These are phyloP conservation scores for Parapristionchus giblindavisi DNA, from an alignment of 2,888 invertebrate genomes.

Conservation along the genomic window DNA sequence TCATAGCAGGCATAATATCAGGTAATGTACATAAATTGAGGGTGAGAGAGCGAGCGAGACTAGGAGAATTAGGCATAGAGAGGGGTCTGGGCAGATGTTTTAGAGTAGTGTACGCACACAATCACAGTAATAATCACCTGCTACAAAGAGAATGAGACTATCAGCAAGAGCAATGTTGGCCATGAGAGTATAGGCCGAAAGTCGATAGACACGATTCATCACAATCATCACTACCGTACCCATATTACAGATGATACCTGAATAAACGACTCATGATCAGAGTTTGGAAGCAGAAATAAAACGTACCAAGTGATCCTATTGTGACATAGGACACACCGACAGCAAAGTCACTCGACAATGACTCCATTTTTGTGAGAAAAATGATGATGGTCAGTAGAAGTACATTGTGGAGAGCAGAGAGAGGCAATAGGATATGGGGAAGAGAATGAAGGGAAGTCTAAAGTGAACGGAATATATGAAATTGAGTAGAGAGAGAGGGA, in stretches of 20 bases:
- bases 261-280: neutral
- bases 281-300: neutral
- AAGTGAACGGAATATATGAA: too few species aligned
- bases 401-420: neutral
- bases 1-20: too few species aligned
- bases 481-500: too few species aligned
- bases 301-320: slow-evolving; percentile 19
- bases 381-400: neutral
- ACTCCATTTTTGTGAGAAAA: neutral
- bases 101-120: too few species aligned
- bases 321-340: slow-evolving; percentile 28
- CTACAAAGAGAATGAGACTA: slow-evolving; percentile 47
- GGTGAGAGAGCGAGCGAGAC: too few species aligned
- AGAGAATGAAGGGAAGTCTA: neutral
- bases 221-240: slow-evolving; percentile 65
- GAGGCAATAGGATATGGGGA: neutral
- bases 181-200: slow-evolving; percentile 68
- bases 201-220: slow-evolving; percentile 63
- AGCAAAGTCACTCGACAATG: slow-evolving; percentile 17
- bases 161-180: slow-evolving; percentile 59
- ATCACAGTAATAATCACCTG: too few species aligned
- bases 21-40: too few species aligned
- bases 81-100: too few species aligned
- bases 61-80: too few species aligned
- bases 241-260: slow-evolving; percentile 61